A percentile compares a stretch with the other conserved stretches of the same genome.
phyloP scores from a whole-genome alignment of 2,113 vertebrate genomes.

The Hymenochirus boettgeri region DNA sequence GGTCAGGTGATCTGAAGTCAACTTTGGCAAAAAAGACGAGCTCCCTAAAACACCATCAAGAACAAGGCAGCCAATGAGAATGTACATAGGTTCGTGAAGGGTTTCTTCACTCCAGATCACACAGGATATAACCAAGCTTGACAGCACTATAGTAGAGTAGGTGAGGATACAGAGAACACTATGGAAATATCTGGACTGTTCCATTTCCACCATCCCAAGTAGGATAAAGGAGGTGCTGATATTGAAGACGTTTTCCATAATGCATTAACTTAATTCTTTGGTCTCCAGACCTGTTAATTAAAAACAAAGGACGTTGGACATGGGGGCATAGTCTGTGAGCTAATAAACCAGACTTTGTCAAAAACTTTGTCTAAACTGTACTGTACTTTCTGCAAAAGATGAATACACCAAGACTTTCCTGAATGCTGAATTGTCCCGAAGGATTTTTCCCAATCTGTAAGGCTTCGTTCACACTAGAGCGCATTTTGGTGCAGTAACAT shows the following conservation, averaged over 20 bases:
- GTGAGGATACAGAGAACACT: neutral
- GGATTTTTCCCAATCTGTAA: no score
- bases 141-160: neutral
- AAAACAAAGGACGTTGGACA: no score
- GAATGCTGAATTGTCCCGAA: no score
- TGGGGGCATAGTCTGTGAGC: no score
- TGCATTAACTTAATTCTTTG: no score
- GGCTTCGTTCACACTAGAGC: no score
- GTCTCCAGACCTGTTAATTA: no score
- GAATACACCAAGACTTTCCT: no score
- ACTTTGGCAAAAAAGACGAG: neutral
- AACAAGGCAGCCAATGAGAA: neutral
- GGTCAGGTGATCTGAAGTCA: neutral
- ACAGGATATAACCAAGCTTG: neutral
- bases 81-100: constrained; percentile 17
- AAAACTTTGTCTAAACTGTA: no score
- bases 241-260: constrained; percentile 1
- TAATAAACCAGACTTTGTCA: no score
- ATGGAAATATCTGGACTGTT: neutral
- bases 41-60: neutral
- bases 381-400: no score
- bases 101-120: neutral
- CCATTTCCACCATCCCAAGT: constrained; percentile 7
- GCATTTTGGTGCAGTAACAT: no score
- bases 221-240: neutral